phyloP scores from a whole-genome alignment of 2,113 vertebrate species.

The Aegotheles bennettii region DNA sequence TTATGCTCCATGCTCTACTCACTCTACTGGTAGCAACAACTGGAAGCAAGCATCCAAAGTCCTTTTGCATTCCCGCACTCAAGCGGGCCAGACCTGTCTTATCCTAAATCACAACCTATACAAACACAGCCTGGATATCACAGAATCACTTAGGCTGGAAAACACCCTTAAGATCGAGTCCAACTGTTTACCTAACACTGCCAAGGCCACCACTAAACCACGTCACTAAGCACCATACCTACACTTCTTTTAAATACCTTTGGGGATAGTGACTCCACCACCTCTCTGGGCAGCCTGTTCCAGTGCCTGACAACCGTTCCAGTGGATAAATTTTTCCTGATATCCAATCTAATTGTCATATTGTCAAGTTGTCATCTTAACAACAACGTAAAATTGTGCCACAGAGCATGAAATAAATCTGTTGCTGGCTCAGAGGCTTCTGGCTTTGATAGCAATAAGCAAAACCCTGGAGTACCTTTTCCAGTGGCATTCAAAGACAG shows the following conservation, averaged over 20 bases:
- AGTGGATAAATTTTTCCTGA: neutral
- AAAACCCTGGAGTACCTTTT: neutral
- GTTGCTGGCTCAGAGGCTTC: neutral
- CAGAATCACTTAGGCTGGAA: neutral
- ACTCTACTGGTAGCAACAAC: neutral
- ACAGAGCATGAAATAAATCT: neutral
- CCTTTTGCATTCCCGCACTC: neutral
- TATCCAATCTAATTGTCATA: neutral
- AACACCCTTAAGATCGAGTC: neutral
- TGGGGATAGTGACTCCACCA: neutral
- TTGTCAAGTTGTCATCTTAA: neutral
- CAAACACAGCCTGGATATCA: neutral
- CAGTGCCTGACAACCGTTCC: rapidly evolving
- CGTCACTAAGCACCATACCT: neutral
- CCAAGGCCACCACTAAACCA: neutral
- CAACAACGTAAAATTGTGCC: neutral
- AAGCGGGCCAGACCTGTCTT: neutral
- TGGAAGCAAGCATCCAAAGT: neutral
- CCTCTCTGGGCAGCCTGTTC: neutral
- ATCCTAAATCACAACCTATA: neutral
- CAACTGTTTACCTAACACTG: neutral
- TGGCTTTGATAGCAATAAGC: neutral
- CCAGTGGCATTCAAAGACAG: neutral
- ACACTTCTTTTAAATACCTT: neutral
- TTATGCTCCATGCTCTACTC: neutral